A percentile compares a stretch with the other conserved stretches of the same genome.
phyloP scores from a whole-genome alignment of 2,888 invertebrate genomes.

The Lissocephala sabroskyi region DNA sequence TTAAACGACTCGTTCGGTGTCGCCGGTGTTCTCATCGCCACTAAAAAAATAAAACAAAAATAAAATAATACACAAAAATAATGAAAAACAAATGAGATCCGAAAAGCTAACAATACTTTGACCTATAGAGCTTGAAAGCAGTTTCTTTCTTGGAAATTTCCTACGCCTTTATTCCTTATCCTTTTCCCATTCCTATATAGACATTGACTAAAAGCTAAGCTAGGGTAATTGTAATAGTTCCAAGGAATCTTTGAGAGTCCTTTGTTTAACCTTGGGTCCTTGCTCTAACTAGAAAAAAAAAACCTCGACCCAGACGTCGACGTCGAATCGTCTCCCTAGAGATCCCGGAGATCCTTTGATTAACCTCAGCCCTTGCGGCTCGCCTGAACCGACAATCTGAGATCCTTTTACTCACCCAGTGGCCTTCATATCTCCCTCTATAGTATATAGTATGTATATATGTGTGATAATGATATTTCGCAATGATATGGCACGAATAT shows the following conservation, averaged over 20 bases:
- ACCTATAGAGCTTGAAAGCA: neutral
- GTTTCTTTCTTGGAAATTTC: too few relatives aligned
- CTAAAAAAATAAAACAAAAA: constrained; percentile 34
- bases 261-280: too few relatives aligned
- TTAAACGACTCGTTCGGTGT: constrained; percentile 72
- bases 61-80: constrained; percentile 13
- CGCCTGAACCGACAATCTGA: too few relatives aligned
- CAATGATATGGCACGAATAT: constrained; percentile 59
- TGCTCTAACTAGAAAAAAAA: too few relatives aligned
- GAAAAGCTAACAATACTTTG: constrained; percentile 9
- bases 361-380: too few relatives aligned
- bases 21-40: constrained; percentile 62
- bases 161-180: constrained; percentile 8
- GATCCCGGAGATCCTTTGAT: too few relatives aligned
- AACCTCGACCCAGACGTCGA: too few relatives aligned
- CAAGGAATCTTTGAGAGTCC: constrained; percentile 4
- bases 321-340: too few relatives aligned
- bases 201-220: too few relatives aligned
- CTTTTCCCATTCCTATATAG: constrained; percentile 8
- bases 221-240: constrained; percentile 12
- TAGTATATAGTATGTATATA: constrained; percentile 23
- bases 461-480: constrained; percentile 38
- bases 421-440: neutral
- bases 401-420: too few relatives aligned
- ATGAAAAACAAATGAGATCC: neutral